A percentile compares a stretch with the other conserved stretches of the same genome.
These are phyloP conservation scores for Ceriagrion tenellum DNA, from an alignment of 2,888 invertebrate species.

Conservation along the genomic window DNA sequence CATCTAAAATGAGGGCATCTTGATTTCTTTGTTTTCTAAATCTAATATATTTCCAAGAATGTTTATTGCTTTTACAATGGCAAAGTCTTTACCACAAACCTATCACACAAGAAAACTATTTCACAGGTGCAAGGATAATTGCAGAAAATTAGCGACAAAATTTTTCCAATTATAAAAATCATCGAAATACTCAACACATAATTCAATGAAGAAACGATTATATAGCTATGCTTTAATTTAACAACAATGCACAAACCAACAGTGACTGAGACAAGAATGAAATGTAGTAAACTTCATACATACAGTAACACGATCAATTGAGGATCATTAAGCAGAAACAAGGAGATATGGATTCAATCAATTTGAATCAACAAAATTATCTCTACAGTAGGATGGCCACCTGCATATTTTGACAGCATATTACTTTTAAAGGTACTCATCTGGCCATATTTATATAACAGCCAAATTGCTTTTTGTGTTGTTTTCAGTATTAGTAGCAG, in stretches of 20 bases:
- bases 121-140: conserved; percentile 48
- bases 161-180: conserved; percentile 1
- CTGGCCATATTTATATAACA: conserved; percentile 13
- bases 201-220: neutral
- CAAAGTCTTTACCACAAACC: conserved; percentile 56
- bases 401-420: conserved; percentile 54
- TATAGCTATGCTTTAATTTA: conserved; percentile 3
- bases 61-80: conserved; percentile 64
- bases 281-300: conserved; percentile 21
- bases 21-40: neutral
- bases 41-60: conserved; percentile 47
- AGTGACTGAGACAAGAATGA: conserved; percentile 12
- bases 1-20: conserved; percentile 49
- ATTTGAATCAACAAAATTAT: neutral
- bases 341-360: conserved; percentile 25
- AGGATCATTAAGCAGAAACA: conserved; percentile 28
- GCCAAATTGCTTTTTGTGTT: conserved; percentile 48
- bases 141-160: conserved; percentile 41
- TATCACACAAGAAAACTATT: conserved; percentile 58
- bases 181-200: neutral
- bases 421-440: conserved; percentile 48
- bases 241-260: neutral
- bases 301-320: conserved; percentile 3
- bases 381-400: conserved; percentile 25
- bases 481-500: conserved; percentile 37